Conservation (phyloP, 2,888 invertebrate species). For the Tribolium freemani region DNA sequence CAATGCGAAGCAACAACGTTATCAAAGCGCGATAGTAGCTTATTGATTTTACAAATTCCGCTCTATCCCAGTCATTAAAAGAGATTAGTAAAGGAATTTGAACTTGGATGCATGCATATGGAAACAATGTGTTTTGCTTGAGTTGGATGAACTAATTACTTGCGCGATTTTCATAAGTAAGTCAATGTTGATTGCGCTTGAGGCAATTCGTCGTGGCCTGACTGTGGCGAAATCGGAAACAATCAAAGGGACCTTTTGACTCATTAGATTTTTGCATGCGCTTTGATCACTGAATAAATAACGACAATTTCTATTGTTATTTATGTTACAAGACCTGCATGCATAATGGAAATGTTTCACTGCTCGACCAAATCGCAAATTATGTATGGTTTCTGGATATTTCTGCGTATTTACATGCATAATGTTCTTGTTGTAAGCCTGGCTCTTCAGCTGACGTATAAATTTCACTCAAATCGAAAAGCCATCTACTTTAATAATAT, state of each 20-base stretch:
- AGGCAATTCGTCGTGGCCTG: background rate
- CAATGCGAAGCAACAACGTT: slow-evolving; percentile 20
- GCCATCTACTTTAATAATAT: slow-evolving; percentile 22
- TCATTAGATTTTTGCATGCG: slow-evolving; percentile 42
- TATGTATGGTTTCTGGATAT: slow-evolving; percentile 40
- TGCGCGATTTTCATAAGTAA: background rate
- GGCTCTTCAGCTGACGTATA: background rate
- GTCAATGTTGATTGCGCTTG: background rate
- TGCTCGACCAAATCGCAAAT: slow-evolving; percentile 38
- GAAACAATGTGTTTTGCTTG: background rate
- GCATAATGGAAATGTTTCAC: slow-evolving; percentile 43
- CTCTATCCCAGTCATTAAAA: slow-evolving; percentile 3
- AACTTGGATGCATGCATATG: background rate
- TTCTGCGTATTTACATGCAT: slow-evolving; percentile 42
- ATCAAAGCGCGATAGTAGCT: slow-evolving; percentile 7
- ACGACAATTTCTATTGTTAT: slow-evolving; percentile 42
- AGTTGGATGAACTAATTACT: background rate
- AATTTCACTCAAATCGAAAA: background rate
- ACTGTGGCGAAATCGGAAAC: slow-evolving; percentile 13
- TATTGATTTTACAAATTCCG: slow-evolving; percentile 32
- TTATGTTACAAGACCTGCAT: slow-evolving; percentile 39
- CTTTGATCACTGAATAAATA: slow-evolving; percentile 38
- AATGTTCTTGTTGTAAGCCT: slow-evolving; percentile 1
- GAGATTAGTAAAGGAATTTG: slow-evolving; percentile 20
- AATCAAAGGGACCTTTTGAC: slow-evolving; percentile 22